A percentile compares a stretch with the other conserved stretches of the same genome.
Conservation (phyloP, 2,888 invertebrate species). For the Chloroclystis v-ata region DNA sequence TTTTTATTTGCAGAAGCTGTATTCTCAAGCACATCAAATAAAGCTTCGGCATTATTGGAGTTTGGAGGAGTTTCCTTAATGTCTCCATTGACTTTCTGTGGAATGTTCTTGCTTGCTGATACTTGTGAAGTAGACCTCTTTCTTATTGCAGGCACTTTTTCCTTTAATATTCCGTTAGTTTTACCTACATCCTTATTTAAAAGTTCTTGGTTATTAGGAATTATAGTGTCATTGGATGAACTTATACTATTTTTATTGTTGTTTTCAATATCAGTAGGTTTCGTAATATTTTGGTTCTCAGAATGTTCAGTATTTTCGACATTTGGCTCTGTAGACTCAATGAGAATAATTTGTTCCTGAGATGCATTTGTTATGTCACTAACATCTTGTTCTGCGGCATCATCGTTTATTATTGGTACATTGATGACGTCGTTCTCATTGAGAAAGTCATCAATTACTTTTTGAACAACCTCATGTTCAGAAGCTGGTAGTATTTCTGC, state of each 20-base stretch:
- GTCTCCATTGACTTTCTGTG: conserved; percentile 16
- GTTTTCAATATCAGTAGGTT: conserved; percentile 2
- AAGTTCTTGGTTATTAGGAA: conserved; percentile 67
- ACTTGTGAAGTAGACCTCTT: conserved; percentile 20
- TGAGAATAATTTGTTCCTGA: not conserved
- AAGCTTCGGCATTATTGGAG: conserved; percentile 21
- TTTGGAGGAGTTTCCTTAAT: conserved; percentile 19
- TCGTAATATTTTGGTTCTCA: conserved; percentile 1
- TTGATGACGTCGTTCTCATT: conserved; percentile 2
- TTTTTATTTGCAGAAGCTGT: not conserved
- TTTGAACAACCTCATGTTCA: conserved; percentile 5
- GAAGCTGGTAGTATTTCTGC: conserved; percentile 6
- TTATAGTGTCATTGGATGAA: conserved; percentile 46
- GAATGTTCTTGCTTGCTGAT: conserved; percentile 14
- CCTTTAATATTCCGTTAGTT: conserved; percentile 9
- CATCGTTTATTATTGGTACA: not conserved
- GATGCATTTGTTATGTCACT: not conserved
- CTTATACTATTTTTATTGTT: conserved; percentile 35
- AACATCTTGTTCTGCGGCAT: not conserved
- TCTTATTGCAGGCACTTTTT: conserved; percentile 8
- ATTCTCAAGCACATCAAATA: conserved; percentile 11
- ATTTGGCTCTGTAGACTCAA: conserved; percentile 1
- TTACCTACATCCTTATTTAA: conserved; percentile 29
- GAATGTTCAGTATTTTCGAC: conserved; percentile 13
- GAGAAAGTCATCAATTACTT: conserved; percentile 4